Evolutionary conservation across 2,888 invertebrate species (phyloP).

Genomic region (Zelleria hepariella): DNA sequence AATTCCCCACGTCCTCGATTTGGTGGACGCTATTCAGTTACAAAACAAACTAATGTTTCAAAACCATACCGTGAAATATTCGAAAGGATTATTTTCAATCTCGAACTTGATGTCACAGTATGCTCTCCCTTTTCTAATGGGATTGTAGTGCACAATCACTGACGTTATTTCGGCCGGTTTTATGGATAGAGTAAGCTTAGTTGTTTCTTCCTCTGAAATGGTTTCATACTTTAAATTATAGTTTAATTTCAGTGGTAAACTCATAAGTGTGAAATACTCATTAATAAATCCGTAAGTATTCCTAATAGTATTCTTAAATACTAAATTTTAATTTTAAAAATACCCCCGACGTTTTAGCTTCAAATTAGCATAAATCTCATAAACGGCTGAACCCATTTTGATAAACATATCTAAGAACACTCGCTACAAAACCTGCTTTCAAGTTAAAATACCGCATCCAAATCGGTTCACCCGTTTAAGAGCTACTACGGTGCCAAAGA

Average conservation of each 20-base stretch:
- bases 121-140: constrained; percentile 42
- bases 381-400: too few relatives aligned
- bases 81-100: constrained; percentile 53
- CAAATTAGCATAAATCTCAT: too few relatives aligned
- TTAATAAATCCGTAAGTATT: neutral
- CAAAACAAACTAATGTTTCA: too few relatives aligned
- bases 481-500: too few relatives aligned
- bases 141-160: constrained; percentile 42
- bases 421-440: too few relatives aligned
- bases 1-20: too few relatives aligned
- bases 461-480: too few relatives aligned
- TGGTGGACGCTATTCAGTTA: too few relatives aligned
- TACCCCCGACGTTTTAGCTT: too few relatives aligned
- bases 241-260: too few relatives aligned
- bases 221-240: neutral
- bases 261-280: neutral
- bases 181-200: constrained; percentile 27
- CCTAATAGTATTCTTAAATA: neutral
- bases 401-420: too few relatives aligned
- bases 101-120: constrained; percentile 44
- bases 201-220: constrained; percentile 31
- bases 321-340: neutral
- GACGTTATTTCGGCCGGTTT: constrained; percentile 35
- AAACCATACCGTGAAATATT: constrained; percentile 44
- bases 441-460: too few relatives aligned